Base-by-base conservation (phyloP, 2,888 invertebrate species). In the Spicauda simplicius region DNA sequence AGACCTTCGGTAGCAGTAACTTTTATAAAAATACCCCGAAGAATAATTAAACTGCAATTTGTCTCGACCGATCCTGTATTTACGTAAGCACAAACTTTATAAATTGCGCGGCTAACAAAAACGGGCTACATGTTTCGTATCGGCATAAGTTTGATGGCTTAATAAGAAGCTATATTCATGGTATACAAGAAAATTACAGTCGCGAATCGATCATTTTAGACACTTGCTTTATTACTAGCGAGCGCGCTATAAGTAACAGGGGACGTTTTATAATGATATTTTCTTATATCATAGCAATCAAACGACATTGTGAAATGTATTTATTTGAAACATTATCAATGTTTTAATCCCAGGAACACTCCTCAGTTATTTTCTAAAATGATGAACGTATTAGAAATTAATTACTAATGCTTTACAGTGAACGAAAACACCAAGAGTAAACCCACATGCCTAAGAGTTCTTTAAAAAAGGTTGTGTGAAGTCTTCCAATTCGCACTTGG, bases 91-190 rank as follows among this genome's bases (percentile, higher is more conserved):
- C 30, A 54, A 59, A 19, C 30, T 65, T 59, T 59, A 60, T 53
- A 68, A 62, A 68, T 57, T 60, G 14, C 41, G 16, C 55, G 48
- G 53, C 48, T 10, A 76, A 76, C 74, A 72, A 73, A 73, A 74
- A 74, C 74, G 73, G 69, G 72, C 25, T 74, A 73, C 64, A 59
- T 67, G 73, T 72, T 72, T 72, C 72, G 71, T 62, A 64, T 79
- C 74, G 80, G 81, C 81, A 83, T 78, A 79, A 78, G 81, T 83
- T 80, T 87, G 86, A 87, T 87, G 82, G 79, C 85, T 87, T 88
- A 87, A 87, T 87, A 87, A 81, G 83, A 71, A 79, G 74, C 77
- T 71, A 78, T 80, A 84, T 82, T 77, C 77, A 76, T 71, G 77
- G 76, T 78, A 80, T 85, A 86, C 82, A 79, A 81, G 84, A 81